Base-by-base conservation (phyloP, 2,888 invertebrate species). In the Steinernema hermaphroditum region DNA sequence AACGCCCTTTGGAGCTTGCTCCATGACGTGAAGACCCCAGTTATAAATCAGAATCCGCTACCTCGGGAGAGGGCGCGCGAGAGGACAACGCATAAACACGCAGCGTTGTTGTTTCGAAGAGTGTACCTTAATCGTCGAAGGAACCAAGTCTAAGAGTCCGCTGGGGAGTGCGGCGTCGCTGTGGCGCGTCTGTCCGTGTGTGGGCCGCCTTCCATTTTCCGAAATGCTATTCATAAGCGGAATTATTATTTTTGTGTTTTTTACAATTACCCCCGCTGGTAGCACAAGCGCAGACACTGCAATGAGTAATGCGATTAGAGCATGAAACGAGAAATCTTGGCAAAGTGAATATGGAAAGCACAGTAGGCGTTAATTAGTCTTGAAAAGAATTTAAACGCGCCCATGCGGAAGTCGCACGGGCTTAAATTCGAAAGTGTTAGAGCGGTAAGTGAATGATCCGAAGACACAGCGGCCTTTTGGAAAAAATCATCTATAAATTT, bases 181-280 rank as follows among this genome's bases (percentile, higher is more conserved):
- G 34, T 62, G 62, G 29, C 62, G 32, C 62, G 62, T 62, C 62
- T 32, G 62, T 62, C 32, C 2, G 62, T 62, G 62, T 46, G 62
- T 12, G 62, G 62, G 32, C 62, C 34, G 32, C 62, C 32, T 29
- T 62, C 62, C 62, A 29, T 14, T 62, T 54, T 62, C 29, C 62
- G 32, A 32, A 54, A 22, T 12, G 54, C 54, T 24, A 54, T 24
- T 54, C 54, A 54, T 54, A 54, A 62, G 32, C 62, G 62, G 34
- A 62, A 62, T 32, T 62, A 62, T 62, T 62, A 62, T 62, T 62
- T 62, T 62, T 62, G 32, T 62, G 62, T 32, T 62, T 62, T 62
- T 62, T 62, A 22, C 32, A 62, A 62, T 62, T 62, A 54, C 62
- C 29, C 6, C 62, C 34, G 29, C 29, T 62, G 29, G 62, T 16